Conservation (phyloP, 2,113 vertebrate species). For the Charina bottae region DNA sequence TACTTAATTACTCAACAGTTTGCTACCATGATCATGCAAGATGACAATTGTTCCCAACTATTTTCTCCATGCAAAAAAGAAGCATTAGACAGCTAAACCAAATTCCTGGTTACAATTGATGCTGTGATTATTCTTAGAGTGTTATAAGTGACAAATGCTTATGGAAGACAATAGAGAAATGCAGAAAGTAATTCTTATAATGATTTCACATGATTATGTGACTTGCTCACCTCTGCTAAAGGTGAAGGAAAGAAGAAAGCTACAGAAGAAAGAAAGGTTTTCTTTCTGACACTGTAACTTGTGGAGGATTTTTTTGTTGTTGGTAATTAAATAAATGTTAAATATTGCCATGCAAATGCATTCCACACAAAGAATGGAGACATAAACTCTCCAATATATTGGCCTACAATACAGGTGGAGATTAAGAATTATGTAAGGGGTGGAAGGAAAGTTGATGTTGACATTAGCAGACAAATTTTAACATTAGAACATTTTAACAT, state of each 20-base stretch:
- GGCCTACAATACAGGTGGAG: not conserved
- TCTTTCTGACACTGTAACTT: not conserved
- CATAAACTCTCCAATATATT: not conserved
- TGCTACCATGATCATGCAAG: not conserved
- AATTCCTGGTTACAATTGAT: not conserved
- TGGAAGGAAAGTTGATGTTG: not conserved
- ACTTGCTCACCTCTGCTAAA: not conserved
- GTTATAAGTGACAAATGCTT: not conserved
- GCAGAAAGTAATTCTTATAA: not conserved
- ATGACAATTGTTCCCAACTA: not conserved
- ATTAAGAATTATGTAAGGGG: not conserved
- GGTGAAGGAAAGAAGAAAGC: not conserved
- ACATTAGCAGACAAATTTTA: not conserved
- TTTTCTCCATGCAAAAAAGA: not conserved
- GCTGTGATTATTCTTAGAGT: too few relatives aligned
- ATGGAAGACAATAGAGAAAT: not conserved
- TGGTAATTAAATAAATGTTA: not conserved
- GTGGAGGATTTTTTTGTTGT: not conserved
- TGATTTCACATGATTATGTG: not conserved
- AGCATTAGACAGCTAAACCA: not conserved
- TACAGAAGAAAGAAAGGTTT: not conserved
- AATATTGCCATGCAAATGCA: not conserved
- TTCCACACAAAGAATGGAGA: not conserved
- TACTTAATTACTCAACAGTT: not conserved
- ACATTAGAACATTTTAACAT: not conserved